Base-by-base conservation (phyloP, 2,113 vertebrate genomes). In the Odontesthes bonariensis region DNA sequence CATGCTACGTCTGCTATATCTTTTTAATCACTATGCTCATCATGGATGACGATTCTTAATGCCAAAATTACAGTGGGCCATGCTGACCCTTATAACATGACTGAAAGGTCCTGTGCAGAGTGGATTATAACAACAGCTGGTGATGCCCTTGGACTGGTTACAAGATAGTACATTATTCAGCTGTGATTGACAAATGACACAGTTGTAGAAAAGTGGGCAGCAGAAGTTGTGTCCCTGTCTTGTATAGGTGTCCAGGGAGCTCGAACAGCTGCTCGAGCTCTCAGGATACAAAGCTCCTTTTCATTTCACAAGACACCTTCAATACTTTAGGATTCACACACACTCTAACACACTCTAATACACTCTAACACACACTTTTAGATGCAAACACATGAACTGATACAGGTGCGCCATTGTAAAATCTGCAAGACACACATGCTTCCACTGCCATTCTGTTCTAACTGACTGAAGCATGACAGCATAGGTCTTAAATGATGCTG, bases 151-250 rank as follows among this genome's bases (percentile, higher is more conserved):
- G 76, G 65, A 71, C 66, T 47, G 54, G 68, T 74, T 49, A 53
- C 82, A 67, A 78, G 67, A 80, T 77, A 82, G 72, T 70, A 44
- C 73, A 79, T 87, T 81, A 88, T 60, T 61, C 17, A 33, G 23
- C 38, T 13, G 53, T 75, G 86, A 91, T 65, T 89, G 89, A 84
- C 84, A 86, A 74, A 81, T 88, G 90, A 89, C 85, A 60, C 60
- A 74, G 67, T 27, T 54, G 70, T 40, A 57, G 66, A 63, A 62
- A 84, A 84, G 75, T 60, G 47, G 79, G 64, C 83, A 85, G 72
- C 31, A 42, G 42, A 22, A 53, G 42, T 68, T 73, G 61, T 75
- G 78, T 82, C 84, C 86, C 82, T 90, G 88, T 79, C 77, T 69
- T 75, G 69, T 53, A 22, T 53, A 63, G 75, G 75, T 68, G 54